A percentile compares a stretch with the other conserved stretches of the same genome.
phyloP scores from a whole-genome alignment of 2,888 invertebrate genomes.

The Tetragonula carbonaria region DNA sequence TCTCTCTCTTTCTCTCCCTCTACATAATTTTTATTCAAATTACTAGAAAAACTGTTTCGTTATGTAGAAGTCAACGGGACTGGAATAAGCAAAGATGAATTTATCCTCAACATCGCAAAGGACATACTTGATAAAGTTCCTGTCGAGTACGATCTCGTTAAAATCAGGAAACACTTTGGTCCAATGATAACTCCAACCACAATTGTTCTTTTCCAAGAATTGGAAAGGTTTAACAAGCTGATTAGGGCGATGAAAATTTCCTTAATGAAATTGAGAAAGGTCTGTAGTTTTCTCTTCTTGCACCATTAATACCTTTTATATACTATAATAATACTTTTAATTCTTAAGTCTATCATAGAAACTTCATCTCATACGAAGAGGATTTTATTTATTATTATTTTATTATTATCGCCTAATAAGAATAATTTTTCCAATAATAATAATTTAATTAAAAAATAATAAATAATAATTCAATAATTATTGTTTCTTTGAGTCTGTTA shows the following conservation, averaged over 20 bases:
- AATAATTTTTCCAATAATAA: too few species aligned
- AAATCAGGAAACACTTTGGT: conserved; percentile 92
- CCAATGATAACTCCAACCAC: conserved; percentile 92
- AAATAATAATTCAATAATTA: too few species aligned
- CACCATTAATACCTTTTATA: not conserved
- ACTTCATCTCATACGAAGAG: too few species aligned
- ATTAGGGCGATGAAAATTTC: conserved; percentile 89
- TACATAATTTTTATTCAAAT: not conserved
- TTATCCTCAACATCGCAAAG: conserved; percentile 91
- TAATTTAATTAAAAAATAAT: too few species aligned
- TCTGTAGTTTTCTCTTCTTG: conserved; percentile 30
- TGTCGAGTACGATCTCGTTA: conserved; percentile 90
- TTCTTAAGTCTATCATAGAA: not conserved
- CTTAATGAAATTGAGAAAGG: conserved; percentile 89
- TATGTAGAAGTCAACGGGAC: conserved; percentile 20
- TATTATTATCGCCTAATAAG: too few species aligned
- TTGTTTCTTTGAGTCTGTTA: not conserved
- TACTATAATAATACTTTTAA: not conserved
- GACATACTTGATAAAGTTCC: conserved; percentile 93
- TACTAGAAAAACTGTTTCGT: not conserved
- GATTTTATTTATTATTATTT: too few species aligned
- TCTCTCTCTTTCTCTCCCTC: too few species aligned
- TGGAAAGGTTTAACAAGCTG: conserved; percentile 94
- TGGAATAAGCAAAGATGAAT: conserved; percentile 92
- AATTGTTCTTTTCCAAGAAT: conserved; percentile 94